Evolutionary conservation across 2,888 invertebrate genomes (phyloP).

Genomic region (Lepidochrysops patricia): DNA sequence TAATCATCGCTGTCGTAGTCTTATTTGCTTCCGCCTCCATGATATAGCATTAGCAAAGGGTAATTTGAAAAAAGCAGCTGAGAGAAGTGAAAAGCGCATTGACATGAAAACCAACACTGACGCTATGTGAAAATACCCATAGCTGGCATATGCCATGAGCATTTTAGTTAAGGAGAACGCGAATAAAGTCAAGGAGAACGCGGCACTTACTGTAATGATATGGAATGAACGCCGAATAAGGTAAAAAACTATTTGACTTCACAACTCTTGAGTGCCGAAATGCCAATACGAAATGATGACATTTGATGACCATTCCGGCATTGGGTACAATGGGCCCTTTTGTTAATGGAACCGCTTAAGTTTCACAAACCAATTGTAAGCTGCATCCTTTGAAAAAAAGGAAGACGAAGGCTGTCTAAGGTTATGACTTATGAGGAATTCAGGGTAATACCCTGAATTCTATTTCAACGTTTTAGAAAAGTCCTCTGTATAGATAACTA

Average conservation of each 20-base stretch:
- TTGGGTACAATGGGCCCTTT: background rate
- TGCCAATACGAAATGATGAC: background rate
- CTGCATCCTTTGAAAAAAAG: background rate
- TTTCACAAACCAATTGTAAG: background rate
- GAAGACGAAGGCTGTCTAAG: background rate
- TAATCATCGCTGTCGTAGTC: background rate
- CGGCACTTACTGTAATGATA: background rate
- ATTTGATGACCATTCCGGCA: background rate
- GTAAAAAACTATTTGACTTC: background rate
- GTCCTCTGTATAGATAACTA: no score
- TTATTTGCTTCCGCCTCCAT: background rate
- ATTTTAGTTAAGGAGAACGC: background rate
- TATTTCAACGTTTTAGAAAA: background rate
- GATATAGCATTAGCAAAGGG: background rate
- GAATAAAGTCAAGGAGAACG: background rate
- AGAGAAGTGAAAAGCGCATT: background rate
- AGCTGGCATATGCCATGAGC: background rate
- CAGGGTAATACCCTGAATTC: no score
- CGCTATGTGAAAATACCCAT: background rate
- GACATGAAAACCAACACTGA: background rate
- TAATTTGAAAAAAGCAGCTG: background rate
- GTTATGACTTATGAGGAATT: background rate
- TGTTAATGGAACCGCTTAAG: background rate
- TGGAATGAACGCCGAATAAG: background rate
- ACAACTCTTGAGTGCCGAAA: background rate